These are phyloP conservation scores for Drosophila willistoni DNA, from an alignment of 1,140 invertebrate species.

Conservation along the genomic window DNA sequence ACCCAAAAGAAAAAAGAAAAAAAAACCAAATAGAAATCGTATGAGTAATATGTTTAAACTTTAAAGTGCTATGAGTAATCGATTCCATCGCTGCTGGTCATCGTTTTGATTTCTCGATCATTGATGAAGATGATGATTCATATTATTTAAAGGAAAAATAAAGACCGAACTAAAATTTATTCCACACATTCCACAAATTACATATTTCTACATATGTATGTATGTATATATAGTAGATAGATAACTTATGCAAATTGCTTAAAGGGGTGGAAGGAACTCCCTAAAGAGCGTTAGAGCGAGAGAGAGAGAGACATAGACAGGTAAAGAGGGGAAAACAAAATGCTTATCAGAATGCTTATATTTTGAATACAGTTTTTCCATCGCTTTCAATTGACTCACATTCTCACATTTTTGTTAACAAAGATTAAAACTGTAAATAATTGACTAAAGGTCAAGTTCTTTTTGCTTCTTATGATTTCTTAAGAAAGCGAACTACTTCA, in stretches of 20 bases:
- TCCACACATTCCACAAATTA: neutral
- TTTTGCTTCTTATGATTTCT: neutral
- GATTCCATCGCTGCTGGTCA: neutral
- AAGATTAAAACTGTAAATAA: neutral
- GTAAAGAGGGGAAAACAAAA: too few relatives aligned
- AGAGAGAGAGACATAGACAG: too few relatives aligned
- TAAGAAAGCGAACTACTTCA: neutral
- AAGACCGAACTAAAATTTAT: neutral
- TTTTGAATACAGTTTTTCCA: too few relatives aligned
- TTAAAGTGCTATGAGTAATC: slow-evolving; percentile 5
- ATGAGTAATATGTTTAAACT: slow-evolving; percentile 10
- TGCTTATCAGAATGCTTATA: too few relatives aligned
- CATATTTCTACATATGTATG: neutral
- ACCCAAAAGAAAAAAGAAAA: too few relatives aligned
- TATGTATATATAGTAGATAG: neutral
- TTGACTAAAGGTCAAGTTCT: slow-evolving; percentile 1
- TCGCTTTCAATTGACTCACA: neutral
- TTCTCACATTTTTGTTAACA: neutral
- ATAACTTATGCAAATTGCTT: neutral
- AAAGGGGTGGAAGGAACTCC: too few relatives aligned
- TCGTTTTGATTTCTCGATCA: slow-evolving; percentile 1
- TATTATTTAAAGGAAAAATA: neutral
- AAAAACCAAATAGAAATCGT: neutral
- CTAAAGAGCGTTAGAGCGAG: too few relatives aligned
- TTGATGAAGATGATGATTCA: neutral